Evolutionary conservation across 1,140 invertebrate species (phyloP).

Genomic region (Neelides sp.): DNA sequence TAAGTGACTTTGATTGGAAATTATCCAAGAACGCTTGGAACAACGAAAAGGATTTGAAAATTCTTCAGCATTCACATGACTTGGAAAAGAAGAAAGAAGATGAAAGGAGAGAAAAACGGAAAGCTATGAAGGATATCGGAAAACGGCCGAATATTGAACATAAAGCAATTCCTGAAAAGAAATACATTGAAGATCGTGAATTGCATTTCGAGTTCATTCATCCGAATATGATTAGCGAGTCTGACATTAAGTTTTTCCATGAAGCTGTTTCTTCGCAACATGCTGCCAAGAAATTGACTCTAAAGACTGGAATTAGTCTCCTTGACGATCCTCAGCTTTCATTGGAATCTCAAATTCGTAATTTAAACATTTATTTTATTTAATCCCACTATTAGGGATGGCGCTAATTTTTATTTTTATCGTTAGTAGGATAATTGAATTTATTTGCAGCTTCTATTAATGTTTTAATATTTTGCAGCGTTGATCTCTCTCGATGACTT

Average conservation of each 20-base stretch:
- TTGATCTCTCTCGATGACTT: background rate
- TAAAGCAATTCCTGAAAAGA: conserved; percentile 5
- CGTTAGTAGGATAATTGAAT: no score
- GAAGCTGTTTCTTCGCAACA: conserved; percentile 14
- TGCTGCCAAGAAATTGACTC: conserved; percentile 13
- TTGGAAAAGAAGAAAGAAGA: background rate
- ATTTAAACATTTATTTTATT: background rate
- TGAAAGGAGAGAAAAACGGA: conserved; percentile 3
- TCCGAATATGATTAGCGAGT: conserved; percentile 11
- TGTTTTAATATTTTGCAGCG: background rate
- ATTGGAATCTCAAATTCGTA: background rate
- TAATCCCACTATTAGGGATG: no score
- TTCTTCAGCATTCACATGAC: background rate
- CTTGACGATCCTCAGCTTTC: background rate
- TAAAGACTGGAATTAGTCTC: background rate
- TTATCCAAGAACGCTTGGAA: background rate
- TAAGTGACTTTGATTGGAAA: background rate
- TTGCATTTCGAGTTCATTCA: conserved; percentile 19
- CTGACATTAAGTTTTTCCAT: conserved; percentile 14
- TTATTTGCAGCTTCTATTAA: no score
- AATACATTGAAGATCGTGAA: conserved; percentile 15
- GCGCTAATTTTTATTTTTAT: no score
- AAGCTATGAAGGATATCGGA: background rate
- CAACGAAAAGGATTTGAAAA: background rate
- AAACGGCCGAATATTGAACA: no score